Evolutionary conservation across 2,113 vertebrate genomes (phyloP).

Genomic region (Notechis scutatus): DNA sequence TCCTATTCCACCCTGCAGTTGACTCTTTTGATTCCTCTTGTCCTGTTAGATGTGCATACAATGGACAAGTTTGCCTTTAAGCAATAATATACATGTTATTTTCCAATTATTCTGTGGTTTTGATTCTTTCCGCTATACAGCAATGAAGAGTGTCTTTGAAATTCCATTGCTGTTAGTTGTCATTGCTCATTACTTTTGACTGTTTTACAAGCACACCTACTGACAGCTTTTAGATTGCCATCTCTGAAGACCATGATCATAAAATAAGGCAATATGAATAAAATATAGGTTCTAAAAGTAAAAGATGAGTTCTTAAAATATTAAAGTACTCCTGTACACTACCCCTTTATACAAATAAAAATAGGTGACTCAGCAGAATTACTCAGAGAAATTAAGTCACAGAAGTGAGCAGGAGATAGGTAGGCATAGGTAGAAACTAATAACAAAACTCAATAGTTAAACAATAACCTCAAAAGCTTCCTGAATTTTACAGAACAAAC

Average conservation of each 20-base stretch:
- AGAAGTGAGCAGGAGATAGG: conserved; percentile 8
- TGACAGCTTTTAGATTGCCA: conserved; percentile 39
- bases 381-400: conserved; percentile 8
- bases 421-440: background rate
- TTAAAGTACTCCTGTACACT: conserved; percentile 44
- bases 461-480: background rate
- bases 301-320: conserved; percentile 6
- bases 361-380: conserved; percentile 18
- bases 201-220: conserved; percentile 22
- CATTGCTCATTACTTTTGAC: background rate
- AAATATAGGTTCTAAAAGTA: conserved; percentile 27
- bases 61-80: background rate
- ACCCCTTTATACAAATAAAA: conserved; percentile 46
- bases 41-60: background rate
- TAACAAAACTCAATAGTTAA: background rate
- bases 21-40: background rate
- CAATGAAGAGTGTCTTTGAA: background rate
- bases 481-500: background rate
- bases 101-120: background rate
- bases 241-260: conserved; percentile 32
- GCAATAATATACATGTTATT: background rate
- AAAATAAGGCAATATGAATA: conserved; percentile 42
- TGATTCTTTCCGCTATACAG: background rate
- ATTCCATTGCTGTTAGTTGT: background rate
- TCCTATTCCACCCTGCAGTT: background rate